Base-by-base conservation (phyloP, 2,888 invertebrate species). In the Amblyjoppa proteus region DNA sequence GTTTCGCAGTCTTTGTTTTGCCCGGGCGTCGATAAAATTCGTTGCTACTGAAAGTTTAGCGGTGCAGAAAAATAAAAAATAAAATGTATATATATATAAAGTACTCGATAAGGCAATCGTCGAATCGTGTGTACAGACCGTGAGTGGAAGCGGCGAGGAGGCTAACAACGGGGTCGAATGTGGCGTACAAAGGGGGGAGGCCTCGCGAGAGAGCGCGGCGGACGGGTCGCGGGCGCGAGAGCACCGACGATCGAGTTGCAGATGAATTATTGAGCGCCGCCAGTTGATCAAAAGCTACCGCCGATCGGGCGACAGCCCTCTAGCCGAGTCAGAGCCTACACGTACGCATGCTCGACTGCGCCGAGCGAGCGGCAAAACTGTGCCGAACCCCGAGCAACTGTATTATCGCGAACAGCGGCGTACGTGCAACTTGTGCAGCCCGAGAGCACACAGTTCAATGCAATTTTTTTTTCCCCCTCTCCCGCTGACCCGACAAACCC, bases 211-310 rank as follows among this genome's bases (percentile, higher is more conserved):
- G 81, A 68, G 16, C 34, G 80, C 79, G 78, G 71, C 51, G 70
- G 7, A 56, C 49, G 58, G 16, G n/a, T 31, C 81, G 84, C 58
- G 64, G 66, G 68, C 49, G 87, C 69, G 68, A 76, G 87, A 78
- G 81, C 64, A 77, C 64, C 85, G 84, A 88, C 87, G 87, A 91
- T 92, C 90, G 89, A 90, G 87, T 91, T 89, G 89, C 89, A 88
- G 90, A 91, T 92, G 92, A 92, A 92, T 92, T 92, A 92, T 91
- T 88, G 90, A 90, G 89, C 89, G 88, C 88, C 86, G 87, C 77
- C 85, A 49, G 88, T 90, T 91, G 91, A 91, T 92, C 91, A 91
- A 92, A 91, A 90, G 91, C 83, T 84, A 85, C 91, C 89, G 89
- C 90, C 88, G 84, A 85, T 69, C 81, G 85, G 75, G 87, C 88